Evolutionary conservation across 2,888 invertebrate species (phyloP).

Genomic region (Patella pellucida): DNA sequence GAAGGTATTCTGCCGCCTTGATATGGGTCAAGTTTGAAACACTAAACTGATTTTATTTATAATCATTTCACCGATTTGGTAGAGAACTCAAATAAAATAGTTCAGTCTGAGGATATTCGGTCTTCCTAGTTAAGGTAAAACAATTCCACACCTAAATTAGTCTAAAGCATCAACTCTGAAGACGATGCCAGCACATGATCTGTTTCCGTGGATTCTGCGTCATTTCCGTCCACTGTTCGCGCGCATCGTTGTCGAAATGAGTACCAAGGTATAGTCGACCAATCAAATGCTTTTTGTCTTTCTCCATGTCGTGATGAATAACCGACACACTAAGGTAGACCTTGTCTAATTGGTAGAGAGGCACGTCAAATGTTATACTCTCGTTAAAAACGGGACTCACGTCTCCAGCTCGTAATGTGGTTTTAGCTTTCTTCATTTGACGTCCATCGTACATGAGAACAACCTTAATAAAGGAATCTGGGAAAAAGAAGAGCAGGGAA

Average conservation of each 20-base stretch:
- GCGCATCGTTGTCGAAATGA: conserved; percentile 50
- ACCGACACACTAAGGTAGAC: conserved; percentile 57
- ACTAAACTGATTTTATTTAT: too few species aligned
- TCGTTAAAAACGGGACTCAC: conserved; percentile 58
- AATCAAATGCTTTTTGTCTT: conserved; percentile 44
- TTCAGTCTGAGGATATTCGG: too few species aligned
- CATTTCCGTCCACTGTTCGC: conserved; percentile 61
- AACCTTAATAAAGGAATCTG: conserved; percentile 56
- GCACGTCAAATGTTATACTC: conserved; percentile 61
- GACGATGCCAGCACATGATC: conserved; percentile 54
- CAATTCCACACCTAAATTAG: too few species aligned
- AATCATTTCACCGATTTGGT: too few species aligned
- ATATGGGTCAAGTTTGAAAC: too few species aligned
- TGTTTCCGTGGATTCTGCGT: conserved; percentile 57
- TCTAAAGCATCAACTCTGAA: conserved; percentile 34
- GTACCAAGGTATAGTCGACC: conserved; percentile 58
- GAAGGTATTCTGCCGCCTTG: too few species aligned
- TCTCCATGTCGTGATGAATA: conserved; percentile 40
- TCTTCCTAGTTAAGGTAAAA: too few species aligned
- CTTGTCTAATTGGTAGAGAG: conserved; percentile 51
- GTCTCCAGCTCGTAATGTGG: conserved; percentile 44
- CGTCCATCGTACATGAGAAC: conserved; percentile 60
- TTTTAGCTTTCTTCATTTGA: conserved; percentile 57
- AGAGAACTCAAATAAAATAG: too few species aligned
- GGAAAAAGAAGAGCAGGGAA: conserved; percentile 13